Evolutionary conservation across 2,888 invertebrate species (phyloP).

Genomic region (Nomada ruficornis): DNA sequence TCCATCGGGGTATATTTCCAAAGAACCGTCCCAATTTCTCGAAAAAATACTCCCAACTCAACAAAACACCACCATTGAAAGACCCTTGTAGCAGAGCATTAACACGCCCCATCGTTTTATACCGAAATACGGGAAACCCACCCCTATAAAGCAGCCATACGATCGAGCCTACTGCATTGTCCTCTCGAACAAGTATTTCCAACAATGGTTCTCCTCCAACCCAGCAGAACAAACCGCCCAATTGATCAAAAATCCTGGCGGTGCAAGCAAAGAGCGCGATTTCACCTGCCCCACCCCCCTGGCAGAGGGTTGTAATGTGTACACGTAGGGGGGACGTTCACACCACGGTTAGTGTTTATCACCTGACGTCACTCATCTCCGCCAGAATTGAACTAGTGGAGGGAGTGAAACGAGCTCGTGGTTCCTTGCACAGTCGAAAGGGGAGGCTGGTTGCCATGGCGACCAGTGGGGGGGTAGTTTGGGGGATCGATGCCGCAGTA

Average conservation of each 20-base stretch:
- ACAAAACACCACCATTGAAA: not conserved
- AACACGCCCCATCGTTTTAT: not conserved
- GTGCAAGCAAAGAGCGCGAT: not conserved
- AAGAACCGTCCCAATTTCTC: not conserved
- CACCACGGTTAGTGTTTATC: conserved; percentile 73
- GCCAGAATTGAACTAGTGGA: conserved; percentile 30
- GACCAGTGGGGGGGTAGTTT: conserved; percentile 76
- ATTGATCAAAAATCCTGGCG: conserved; percentile 33
- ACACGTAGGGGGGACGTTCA: conserved; percentile 35
- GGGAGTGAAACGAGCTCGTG: conserved; percentile 52
- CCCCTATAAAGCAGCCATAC: not conserved
- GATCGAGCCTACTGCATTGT: not conserved
- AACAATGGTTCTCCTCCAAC: not conserved
- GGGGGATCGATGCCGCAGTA: conserved; percentile 83
- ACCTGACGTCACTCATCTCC: conserved; percentile 74
- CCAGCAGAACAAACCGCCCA: not conserved
- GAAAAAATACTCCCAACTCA: no score
- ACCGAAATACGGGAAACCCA: not conserved
- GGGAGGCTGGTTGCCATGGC: conserved; percentile 77
- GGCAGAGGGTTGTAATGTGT: not conserved
- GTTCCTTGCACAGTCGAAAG: conserved; percentile 70
- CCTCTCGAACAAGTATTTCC: no score
- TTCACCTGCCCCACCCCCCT: not conserved
- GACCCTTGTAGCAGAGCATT: not conserved
- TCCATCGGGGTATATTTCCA: not conserved